These are phyloP conservation scores for Orius insidiosus DNA, from an alignment of 1,140 invertebrate species.

Conservation along the genomic window DNA sequence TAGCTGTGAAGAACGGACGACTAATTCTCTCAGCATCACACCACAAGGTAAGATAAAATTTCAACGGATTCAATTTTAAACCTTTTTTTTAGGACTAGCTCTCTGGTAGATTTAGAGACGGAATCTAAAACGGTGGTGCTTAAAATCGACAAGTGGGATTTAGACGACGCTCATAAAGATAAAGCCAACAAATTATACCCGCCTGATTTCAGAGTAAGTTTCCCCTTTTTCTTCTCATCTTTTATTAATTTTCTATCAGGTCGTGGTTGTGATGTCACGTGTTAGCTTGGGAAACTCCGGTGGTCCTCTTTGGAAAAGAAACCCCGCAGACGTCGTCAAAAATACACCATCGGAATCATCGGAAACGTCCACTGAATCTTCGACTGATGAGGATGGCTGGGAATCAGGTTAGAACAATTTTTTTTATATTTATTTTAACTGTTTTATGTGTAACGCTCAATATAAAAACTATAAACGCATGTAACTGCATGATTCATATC, in stretches of 20 bases:
- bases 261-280: background rate
- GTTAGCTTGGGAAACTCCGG: constrained; percentile 22
- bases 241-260: background rate
- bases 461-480: no score
- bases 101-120: constrained; percentile 28
- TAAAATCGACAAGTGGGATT: constrained; percentile 49
- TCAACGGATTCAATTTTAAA: background rate
- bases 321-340: no score
- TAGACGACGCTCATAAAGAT: constrained; percentile 85
- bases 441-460: no score
- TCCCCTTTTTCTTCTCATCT: constrained; percentile 4
- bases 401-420: constrained; percentile 60
- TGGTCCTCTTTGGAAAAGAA: no score
- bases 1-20: constrained; percentile 32
- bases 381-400: constrained; percentile 38
- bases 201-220: constrained; percentile 66
- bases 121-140: constrained; percentile 27
- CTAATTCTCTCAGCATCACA: constrained; percentile 12
- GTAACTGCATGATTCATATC: no score
- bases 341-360: constrained; percentile 30
- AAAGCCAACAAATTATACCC: constrained; percentile 74
- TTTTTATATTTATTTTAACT: no score
- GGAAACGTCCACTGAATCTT: constrained; percentile 34
- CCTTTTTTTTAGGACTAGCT: constrained; percentile 27
- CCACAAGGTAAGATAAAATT: constrained; percentile 14